phyloP scores from a whole-genome alignment of 2,113 vertebrate species.

The Etheostoma cragini region DNA sequence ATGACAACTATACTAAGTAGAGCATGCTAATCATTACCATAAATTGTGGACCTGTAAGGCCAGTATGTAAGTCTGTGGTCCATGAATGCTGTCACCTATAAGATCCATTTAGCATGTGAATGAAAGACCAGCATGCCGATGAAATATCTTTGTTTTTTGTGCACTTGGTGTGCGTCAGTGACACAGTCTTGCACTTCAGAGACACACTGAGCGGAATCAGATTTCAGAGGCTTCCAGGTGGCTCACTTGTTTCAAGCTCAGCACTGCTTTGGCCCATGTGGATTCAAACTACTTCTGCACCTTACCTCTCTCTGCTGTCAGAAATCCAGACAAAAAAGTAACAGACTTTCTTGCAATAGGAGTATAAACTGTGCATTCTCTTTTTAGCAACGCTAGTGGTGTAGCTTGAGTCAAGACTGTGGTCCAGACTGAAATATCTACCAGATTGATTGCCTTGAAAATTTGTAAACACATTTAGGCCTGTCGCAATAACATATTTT shows the following conservation, averaged over 20 bases:
- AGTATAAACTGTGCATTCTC: background rate
- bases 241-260: slow-evolving; percentile 21
- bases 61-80: background rate
- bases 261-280: slow-evolving; percentile 10
- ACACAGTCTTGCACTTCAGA: slow-evolving; percentile 15
- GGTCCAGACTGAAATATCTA: background rate
- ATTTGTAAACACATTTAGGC: background rate
- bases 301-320: slow-evolving; percentile 13
- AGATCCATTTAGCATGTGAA: background rate
- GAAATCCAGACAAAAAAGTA: slow-evolving; percentile 19
- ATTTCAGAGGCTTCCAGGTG: slow-evolving; percentile 47
- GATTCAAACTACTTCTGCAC: slow-evolving; percentile 18
- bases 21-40: background rate
- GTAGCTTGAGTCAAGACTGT: background rate
- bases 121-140: background rate
- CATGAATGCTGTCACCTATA: background rate
- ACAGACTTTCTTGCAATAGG: background rate
- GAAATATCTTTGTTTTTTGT: background rate
- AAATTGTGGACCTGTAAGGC: background rate
- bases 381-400: background rate
- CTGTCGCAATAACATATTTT: too few species aligned
- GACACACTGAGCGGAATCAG: slow-evolving; percentile 36
- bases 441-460: background rate
- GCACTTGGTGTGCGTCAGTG: background rate
- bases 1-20: background rate